Conservation (phyloP, 2,888 invertebrate species). For the Leptarthrus brevirostris region DNA sequence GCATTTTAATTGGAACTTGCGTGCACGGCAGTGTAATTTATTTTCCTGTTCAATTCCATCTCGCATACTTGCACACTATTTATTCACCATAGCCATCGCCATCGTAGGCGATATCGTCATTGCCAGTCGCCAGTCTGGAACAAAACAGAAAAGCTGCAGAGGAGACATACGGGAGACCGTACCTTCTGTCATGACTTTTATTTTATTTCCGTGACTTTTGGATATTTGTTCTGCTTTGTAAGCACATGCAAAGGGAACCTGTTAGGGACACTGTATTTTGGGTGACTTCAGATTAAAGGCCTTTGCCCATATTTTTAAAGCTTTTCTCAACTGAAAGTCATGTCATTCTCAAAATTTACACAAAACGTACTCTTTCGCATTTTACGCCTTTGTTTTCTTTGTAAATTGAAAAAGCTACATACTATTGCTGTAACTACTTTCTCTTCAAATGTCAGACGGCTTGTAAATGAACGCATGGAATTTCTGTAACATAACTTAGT, state of each 20-base stretch:
- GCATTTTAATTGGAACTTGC: conserved; percentile 49
- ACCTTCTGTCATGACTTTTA: conserved; percentile 40
- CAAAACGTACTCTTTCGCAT: too few relatives aligned
- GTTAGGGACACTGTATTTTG: background rate
- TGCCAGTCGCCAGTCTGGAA: background rate
- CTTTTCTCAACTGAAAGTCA: background rate
- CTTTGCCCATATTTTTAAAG: conserved; percentile 1
- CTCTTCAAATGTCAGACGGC: too few relatives aligned
- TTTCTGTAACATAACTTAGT: too few relatives aligned
- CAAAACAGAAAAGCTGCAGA: background rate
- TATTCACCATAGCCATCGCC: too few relatives aligned
- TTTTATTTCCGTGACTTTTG: conserved; percentile 43
- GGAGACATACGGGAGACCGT: conserved; percentile 8
- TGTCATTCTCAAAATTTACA: too few relatives aligned
- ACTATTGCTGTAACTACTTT: too few relatives aligned
- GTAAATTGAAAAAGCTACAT: too few relatives aligned
- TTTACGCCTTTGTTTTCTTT: too few relatives aligned
- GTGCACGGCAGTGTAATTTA: conserved; percentile 43
- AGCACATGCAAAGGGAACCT: conserved; percentile 23
- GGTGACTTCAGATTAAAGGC: background rate
- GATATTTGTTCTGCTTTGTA: conserved; percentile 38
- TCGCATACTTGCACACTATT: conserved; percentile 25
- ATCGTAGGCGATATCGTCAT: too few relatives aligned
- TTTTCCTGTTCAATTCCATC: conserved; percentile 42
- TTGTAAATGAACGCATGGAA: too few relatives aligned